Base-by-base conservation (phyloP, 2,888 invertebrate species). In the Pseudoips prasinana region DNA sequence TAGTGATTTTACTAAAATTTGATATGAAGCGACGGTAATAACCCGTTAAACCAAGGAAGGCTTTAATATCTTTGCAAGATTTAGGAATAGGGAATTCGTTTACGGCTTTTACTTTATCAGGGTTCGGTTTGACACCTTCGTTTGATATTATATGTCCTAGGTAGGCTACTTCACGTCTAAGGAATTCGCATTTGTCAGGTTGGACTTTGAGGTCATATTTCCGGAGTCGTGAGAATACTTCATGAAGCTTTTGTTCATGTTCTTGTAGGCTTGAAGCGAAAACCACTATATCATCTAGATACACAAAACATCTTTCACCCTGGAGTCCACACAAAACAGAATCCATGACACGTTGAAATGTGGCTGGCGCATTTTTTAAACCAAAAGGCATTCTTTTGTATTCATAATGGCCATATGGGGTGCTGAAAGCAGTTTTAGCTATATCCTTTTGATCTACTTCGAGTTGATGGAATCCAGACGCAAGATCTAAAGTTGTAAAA, bases 71-170 rank as follows among this genome's bases (percentile, higher is more conserved):
- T 19, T 36, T 41, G 3, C 36, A 37, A 0, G 33, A 30, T 40
- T 40, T 35, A 19, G 39, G 39, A 1, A 23, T 8, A 1, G 34
- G 35, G n/a, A 35, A 35, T 6, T 39, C 23, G 32, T 8, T 27
- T 1, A 39, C 35, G 7, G 31, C 31, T 25, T 8, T 20, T 0
- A 34, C n/a, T 18, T 45, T 42, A 0, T 39, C 39, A 0, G 41
- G 39, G 7, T 74, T 67, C 2, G 79, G 73, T 29, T 61, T 65
- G 0, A 72, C 57, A 9, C 67, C 72, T 28, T 73, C 60, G 8
- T 34, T 52, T 0, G 66, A 58, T 1, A 78, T 66, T 1, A 70
- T 58, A 24, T 72, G 73, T 1, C 77, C 75, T 11, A 79, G 31
- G 33, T 65, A 78, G 0, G 59, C 58, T 7, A 77, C 66, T 58